Conservation (phyloP, 2,797 vertebrate species). For the Dicrostonyx torquatus region DNA sequence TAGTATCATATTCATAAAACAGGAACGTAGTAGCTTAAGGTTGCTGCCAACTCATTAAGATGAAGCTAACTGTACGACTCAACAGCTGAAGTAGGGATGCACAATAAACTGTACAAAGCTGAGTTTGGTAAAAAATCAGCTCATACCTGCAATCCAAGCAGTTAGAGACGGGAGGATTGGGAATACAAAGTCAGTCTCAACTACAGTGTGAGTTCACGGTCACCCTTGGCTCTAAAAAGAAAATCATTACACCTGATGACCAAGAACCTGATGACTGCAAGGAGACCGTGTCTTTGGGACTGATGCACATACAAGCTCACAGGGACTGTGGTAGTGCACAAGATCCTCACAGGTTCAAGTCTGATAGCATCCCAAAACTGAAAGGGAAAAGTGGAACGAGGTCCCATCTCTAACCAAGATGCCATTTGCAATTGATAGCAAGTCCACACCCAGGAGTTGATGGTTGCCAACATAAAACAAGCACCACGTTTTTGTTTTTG, state of each 20-base stretch:
- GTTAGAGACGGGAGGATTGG: neutral
- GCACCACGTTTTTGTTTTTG: neutral
- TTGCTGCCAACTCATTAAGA: neutral
- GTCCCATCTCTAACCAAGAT: neutral
- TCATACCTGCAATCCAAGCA: neutral
- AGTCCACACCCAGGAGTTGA: neutral
- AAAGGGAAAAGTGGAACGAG: neutral
- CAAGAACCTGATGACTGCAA: neutral
- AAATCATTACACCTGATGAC: neutral
- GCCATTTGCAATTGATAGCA: neutral
- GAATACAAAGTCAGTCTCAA: neutral
- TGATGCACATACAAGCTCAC: neutral
- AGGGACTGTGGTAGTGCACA: neutral
- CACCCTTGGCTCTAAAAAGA: neutral
- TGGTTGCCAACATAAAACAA: neutral
- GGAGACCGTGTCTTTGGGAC: neutral
- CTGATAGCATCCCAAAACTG: neutral
- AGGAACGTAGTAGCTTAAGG: neutral
- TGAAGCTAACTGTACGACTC: neutral
- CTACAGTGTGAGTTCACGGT: neutral
- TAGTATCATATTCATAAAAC: slow-evolving; percentile 1
- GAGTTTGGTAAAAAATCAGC: neutral
- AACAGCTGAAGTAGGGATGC: neutral
- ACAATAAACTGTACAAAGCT: neutral
- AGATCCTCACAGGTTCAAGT: neutral